Base-by-base conservation (phyloP, 2,888 invertebrate genomes). In the Acanthopleura granulata region DNA sequence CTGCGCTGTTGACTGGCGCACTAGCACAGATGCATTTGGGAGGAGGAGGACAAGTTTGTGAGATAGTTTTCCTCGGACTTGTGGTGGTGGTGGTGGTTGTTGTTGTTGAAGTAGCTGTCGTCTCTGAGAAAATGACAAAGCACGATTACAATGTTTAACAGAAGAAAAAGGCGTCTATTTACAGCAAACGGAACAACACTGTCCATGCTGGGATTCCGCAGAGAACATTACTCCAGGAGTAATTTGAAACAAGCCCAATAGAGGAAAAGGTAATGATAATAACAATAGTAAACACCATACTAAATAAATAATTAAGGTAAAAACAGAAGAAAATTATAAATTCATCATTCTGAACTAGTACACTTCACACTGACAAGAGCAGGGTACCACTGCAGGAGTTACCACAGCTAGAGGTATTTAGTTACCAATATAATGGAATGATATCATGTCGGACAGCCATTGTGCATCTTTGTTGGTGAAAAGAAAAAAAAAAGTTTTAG, bases 351-450 rank as follows among this genome's bases (percentile, higher is more conserved):
- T 40, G 40, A 40, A 40, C 40, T 40, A n/a, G n/a, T n/a, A 40
- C 40, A 40, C 40, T 40, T 9, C 40, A 40, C 40, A 40, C 9
- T 9, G 9, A 40, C 40, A 40, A 40, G 40, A 40, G 40, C 40
- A 40, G 40, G 40, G 40, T 40, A 40, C 40, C 40, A 40, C 40
- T 40, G 40, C 40, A 40, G 40, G 40, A 6, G 40, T 40, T n/a
- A n/a, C n/a, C 40, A 40, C 40, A 40, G 40, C 40, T 40, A 40
- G 40, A 40, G 66, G 16, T 22, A 22, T 66, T 22, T 66, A 66
- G 29, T 66, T 66, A 66, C 66, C 66, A 27, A 66, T 66, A 27
- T 66, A 66, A 27, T 66, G 22, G 29, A 66, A 66, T 27, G 66
- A 66, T 16, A 66, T 22, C 29, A 66, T 66, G 22, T 27, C 66